Percentiles rank a stretch among this genome's conserved stretches.
Evolutionary conservation across 2,797 vertebrate species (phyloP).

Genomic region (Sebastes nivosus): DNA sequence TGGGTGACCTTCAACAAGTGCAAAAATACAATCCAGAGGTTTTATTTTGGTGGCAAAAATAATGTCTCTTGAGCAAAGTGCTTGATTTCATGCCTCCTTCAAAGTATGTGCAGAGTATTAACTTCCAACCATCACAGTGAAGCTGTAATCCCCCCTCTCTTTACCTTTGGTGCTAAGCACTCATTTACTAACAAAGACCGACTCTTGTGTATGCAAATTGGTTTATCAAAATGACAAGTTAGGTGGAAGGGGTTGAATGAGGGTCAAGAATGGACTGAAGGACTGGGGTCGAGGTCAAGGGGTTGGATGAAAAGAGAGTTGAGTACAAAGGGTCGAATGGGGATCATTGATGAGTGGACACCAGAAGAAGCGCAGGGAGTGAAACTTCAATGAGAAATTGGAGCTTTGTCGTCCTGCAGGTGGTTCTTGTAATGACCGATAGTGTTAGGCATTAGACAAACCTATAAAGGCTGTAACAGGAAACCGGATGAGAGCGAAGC

Average conservation of each 20-base stretch:
- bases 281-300: conserved; percentile 5
- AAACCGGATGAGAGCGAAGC: background rate
- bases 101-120: background rate
- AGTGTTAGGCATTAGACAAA: background rate
- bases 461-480: background rate
- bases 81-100: background rate
- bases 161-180: background rate
- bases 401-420: background rate
- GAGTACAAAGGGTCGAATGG: background rate
- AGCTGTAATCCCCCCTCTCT: background rate
- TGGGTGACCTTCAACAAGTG: too few relatives aligned
- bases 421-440: background rate
- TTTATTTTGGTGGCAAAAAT: background rate
- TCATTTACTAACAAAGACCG: background rate
- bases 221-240: background rate
- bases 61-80: background rate
- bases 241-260: background rate
- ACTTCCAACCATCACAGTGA: background rate
- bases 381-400: background rate
- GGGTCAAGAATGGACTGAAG: conserved; percentile 12
- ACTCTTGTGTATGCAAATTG: background rate
- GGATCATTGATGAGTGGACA: background rate
- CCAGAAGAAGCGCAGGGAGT: background rate
- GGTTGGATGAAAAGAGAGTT: background rate
- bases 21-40: background rate